Conservation (phyloP, 2,797 vertebrate genomes). For the Geotrypetes seraphini region DNA sequence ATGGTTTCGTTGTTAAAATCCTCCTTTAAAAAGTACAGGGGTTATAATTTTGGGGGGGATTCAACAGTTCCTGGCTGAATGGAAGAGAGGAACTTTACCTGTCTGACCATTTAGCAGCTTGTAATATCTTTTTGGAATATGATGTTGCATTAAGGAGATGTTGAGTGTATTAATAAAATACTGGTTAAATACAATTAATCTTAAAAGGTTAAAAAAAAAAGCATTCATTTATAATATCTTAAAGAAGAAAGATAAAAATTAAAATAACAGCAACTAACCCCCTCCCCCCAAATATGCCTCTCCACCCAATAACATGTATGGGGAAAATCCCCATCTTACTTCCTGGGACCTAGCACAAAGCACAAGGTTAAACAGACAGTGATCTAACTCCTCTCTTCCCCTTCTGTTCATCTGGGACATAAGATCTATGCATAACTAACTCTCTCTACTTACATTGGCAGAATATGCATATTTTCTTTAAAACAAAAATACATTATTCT, state of each 20-base stretch:
- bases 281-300: no score
- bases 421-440: slow-evolving; percentile 28
- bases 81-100: slow-evolving; percentile 50
- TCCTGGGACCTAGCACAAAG: slow-evolving; percentile 41
- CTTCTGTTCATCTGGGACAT: slow-evolving; percentile 34
- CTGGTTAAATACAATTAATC: slow-evolving; percentile 62
- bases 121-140: slow-evolving; percentile 31
- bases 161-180: slow-evolving; percentile 83
- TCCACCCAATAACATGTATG: slow-evolving; percentile 13
- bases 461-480: slow-evolving; percentile 31
- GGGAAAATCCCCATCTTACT: slow-evolving; percentile 22
- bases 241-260: no score
- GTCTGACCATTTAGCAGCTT: slow-evolving; percentile 71
- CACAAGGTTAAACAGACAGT: slow-evolving; percentile 40
- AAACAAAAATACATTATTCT: slow-evolving; percentile 34
- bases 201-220: slow-evolving; percentile 37
- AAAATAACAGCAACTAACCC: no score
- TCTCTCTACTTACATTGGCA: slow-evolving; percentile 32
- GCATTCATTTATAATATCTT: slow-evolving; percentile 25
- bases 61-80: no score
- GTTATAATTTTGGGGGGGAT: no score
- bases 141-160: slow-evolving; percentile 48
- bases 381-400: slow-evolving; percentile 20
- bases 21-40: no score
- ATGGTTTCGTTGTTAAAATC: no score